Evolutionary conservation across 2,797 vertebrate species (phyloP).

Genomic region (Acanthurus leucopareius): DNA sequence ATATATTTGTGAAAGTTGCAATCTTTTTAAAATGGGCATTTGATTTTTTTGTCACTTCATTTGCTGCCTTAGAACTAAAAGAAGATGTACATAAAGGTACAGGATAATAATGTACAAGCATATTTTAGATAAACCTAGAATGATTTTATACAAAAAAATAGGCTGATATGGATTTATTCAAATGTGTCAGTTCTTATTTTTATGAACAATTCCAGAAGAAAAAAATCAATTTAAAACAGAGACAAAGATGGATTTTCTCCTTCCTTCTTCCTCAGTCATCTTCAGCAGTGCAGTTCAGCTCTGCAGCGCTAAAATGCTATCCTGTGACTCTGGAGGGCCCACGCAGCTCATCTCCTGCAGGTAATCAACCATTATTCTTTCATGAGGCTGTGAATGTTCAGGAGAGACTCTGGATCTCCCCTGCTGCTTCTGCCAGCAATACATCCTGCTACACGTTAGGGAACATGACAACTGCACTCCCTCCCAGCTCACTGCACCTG

Average conservation of each 20-base stretch:
- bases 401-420: conserved; percentile 72
- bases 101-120: neutral
- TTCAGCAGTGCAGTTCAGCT: conserved; percentile 19
- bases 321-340: conserved; percentile 66
- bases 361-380: conserved; percentile 86
- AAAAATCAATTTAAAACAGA: conserved; percentile 21
- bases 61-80: neutral
- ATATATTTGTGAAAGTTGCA: neutral
- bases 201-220: conserved; percentile 1
- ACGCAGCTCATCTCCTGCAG: conserved; percentile 81
- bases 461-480: conserved; percentile 82
- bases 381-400: conserved; percentile 84
- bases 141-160: neutral
- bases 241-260: conserved; percentile 23
- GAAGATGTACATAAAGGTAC: neutral
- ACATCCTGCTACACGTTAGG: conserved; percentile 82
- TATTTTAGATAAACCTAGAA: neutral
- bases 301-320: conserved; percentile 54
- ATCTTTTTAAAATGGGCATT: neutral
- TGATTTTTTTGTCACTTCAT: conserved; percentile 3
- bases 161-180: neutral
- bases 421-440: conserved; percentile 76
- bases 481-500: conserved; percentile 77
- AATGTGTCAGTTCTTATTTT: conserved; percentile 26
- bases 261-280: conserved; percentile 41